Base-by-base conservation (phyloP, 2,113 vertebrate species). In the Cryptotis parvus region DNA sequence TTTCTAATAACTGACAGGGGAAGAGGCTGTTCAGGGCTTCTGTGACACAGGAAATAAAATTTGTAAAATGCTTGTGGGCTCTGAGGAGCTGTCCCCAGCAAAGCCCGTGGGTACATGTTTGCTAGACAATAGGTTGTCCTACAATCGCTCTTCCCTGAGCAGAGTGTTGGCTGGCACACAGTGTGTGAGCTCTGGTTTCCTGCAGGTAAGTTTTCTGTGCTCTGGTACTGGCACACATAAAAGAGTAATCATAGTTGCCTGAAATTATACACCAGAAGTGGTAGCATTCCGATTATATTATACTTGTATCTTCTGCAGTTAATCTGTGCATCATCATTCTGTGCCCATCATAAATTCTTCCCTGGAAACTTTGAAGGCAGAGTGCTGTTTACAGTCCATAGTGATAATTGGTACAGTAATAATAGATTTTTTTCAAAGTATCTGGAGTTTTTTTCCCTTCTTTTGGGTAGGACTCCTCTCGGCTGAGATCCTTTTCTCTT, bases 281-380 rank as follows among this genome's bases (percentile, higher is more conserved):
- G 74, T 88, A 37, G 29, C 86, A 31, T 65, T 90, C 39, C 84
- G 75, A 14, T 55, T n/a, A 55, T 76, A 43, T 33, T 82, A 76
- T 82, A 45, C 26, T 82, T 85, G n/a, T 5, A 37, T 83, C 37
- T 55, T 27, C 52, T 63, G 63, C 33, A 79, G 12, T 49, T 84
- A 52, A 27, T 49, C 24, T 14, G 16, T 43, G 66, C 79, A n/a
- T 80, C 39, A 55, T 70, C 39, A 74, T 55, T 89, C 35, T 73
- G 29, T 18, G 9, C 55, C 45, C 84, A 52, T 24, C 75, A 87
- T 14, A 45, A 84, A 90, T 75, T 72, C 58, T 91, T 89, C 20
- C 31, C 7, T 86, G 49, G 73, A 86, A 90, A 45, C 39, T 77
- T 94, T 45, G 66, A 81, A 74, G 35, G 52, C 37, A n/a, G 24